Evolutionary conservation across 2,113 vertebrate species (phyloP), one percentile per base, ranked within the genome.

Genomic region (Emydura subglobosa): DNA sequence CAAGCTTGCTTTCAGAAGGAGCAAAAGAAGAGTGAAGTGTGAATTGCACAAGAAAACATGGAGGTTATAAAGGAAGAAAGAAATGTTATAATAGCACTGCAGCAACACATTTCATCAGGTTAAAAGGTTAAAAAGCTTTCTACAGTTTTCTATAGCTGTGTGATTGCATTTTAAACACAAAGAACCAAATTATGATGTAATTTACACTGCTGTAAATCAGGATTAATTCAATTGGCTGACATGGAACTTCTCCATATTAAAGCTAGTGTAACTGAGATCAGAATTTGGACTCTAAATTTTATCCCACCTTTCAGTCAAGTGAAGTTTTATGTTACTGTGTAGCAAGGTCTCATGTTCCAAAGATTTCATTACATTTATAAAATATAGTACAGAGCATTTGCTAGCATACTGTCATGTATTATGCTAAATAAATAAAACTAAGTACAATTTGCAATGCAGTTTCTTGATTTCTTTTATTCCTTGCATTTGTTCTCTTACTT

Each of bases 381-480:
- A 88, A 88, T 80, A 3, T 86, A 17, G 1, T 79, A 10, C 84
- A 86, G 6, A 0, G 54, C 1, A 51, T 90, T 88, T 90, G 88
- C 44, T 85, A n/a, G 84, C 88, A 34, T 1, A 7, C 1, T 50
- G 4, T 27, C 24, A 89, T 80, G 7, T 80, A 65, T 42, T 82
- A 84, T 96, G 84, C 80, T 84, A 93, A 82, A 86, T 85, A 5
- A 82, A 19, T 87, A 42, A n/a, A n/a, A 54, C 44, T 78, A 91
- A 88, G 86, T 9, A n/a, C 65, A 19, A 93, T 83, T 86, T 81
- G 19, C n/a, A 34, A 51, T 85, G 27, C 7, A 51, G n/a, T 85
- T 86, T 34, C 34, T 68, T 92, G 10, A 68, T 82, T 49, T 4
- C 19, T 94, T 94, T 80, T 47, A 50, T 94, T 78, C 86, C 57